A percentile compares a stretch with the other conserved stretches of the same genome.
Conservation (phyloP, 2,113 vertebrate species). For the Chrysemys picta region DNA sequence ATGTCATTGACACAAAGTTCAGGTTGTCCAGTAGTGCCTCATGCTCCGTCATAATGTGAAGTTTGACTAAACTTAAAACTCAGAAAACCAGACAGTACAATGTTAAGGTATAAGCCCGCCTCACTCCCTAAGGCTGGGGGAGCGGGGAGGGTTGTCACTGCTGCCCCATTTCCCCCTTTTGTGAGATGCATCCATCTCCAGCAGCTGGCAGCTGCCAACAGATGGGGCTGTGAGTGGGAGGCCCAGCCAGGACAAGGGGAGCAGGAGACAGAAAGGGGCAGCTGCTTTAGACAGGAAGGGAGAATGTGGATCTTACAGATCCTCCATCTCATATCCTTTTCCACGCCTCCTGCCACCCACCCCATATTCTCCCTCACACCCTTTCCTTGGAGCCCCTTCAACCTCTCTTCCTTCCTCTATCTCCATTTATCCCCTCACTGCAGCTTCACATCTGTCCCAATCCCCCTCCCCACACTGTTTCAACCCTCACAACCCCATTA, state of each 20-base stretch:
- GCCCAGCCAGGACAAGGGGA: not conserved
- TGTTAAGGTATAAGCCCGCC: not conserved
- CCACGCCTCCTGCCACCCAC: not conserved
- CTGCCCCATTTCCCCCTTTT: not conserved
- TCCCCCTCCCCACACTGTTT: not conserved
- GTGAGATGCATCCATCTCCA: not conserved
- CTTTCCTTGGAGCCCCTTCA: not conserved
- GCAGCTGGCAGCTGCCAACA: not conserved
- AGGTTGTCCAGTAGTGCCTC: not conserved
- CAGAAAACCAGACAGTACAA: not conserved
- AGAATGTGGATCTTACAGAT: not conserved
- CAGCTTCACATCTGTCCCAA: not conserved
- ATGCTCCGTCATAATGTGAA: not conserved
- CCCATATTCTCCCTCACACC: too few species aligned
- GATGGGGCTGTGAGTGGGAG: not conserved
- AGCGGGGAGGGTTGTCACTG: not conserved
- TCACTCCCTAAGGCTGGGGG: not conserved
- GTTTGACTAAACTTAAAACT: not conserved
- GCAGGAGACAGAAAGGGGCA: not conserved
- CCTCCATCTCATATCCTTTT: not conserved
- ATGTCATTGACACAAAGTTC: not conserved
- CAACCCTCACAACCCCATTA: not conserved
- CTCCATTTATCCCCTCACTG: not conserved
- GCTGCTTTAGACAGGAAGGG: not conserved
- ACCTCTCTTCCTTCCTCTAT: not conserved